Evolutionary conservation across 2,888 invertebrate species (phyloP), one percentile per base, ranked within the genome.

Genomic region (Epistrophe eligans): DNA sequence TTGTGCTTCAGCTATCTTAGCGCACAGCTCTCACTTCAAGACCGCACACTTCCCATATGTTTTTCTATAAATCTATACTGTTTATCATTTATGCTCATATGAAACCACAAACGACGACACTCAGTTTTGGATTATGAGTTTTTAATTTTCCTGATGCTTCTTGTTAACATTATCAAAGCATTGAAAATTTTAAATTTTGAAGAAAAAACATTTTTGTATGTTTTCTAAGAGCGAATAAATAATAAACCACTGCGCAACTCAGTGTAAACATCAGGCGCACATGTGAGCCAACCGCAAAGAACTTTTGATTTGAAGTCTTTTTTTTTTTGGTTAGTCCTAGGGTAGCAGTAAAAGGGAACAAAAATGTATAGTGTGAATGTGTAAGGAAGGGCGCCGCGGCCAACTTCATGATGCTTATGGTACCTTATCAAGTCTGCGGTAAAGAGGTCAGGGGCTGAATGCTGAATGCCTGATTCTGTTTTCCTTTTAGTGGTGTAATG

Each of bases 161-260:
- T 76, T 72, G 70, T 66, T 79, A 83, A 72, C 66, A 67, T 70
- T 55, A 28, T 38, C 74, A 58, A 66, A 66, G 58, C 62, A 79
- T 77, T 66, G 77, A n/a, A 67, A 50, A 48, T 50, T 32, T 48
- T 19, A 67, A 50, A 48, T 50, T 32, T 48, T 19, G 50, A 50
- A 71, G 57, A 66, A 80, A 80, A 38, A 74, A 79, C 64, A 87
- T 40, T 8, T 79, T 74, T 83, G 79, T 87, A 83, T 87, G 83
- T 87, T 83, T 87, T 87, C 72, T 66, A 79, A 87, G 87, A 87
- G 87, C 79, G 82, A 71, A 76, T 79, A 60, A 87, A 87, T 79
- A 87, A 87, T 79, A 83, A 87, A 87, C 79, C 87, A 83, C 74
- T 83, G 87, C 64, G 28, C 71, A 57, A 48, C 55, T 60, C 45